Percentiles rank a stretch among this genome's conserved stretches.
Evolutionary conservation across 2,888 invertebrate species (phyloP).

Genomic region (Lepidocyrtinus sp.): DNA sequence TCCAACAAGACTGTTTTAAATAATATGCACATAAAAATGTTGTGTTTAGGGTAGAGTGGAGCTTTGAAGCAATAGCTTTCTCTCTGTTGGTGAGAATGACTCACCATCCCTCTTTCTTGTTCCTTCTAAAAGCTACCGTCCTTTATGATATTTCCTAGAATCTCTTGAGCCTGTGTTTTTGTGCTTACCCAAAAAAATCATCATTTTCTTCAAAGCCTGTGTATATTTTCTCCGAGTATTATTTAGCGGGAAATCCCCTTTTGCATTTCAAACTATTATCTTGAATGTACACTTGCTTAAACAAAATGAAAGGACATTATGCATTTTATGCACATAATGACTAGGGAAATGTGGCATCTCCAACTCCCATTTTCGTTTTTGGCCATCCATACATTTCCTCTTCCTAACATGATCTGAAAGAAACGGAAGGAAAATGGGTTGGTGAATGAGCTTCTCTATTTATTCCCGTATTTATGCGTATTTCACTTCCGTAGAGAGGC

Average conservation of each 20-base stretch:
- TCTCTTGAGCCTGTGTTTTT: no score
- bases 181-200: neutral
- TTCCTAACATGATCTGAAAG: neutral
- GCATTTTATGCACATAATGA: slow-evolving; percentile 59
- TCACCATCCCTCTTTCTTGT: neutral
- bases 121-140: neutral
- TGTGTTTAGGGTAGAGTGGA: no score
- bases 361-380: slow-evolving; percentile 18
- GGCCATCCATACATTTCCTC: neutral
- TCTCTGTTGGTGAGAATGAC: neutral
- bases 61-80: no score
- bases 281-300: slow-evolving; percentile 54
- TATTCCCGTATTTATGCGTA: no score
- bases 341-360: slow-evolving; percentile 55
- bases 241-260: slow-evolving; percentile 6
- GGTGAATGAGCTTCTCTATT: neutral
- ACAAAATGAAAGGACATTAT: slow-evolving; percentile 59
- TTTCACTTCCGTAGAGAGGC: no score
- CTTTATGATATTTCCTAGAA: no score
- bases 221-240: neutral
- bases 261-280: slow-evolving; percentile 37
- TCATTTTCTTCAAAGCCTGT: slow-evolving; percentile 2
- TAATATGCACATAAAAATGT: slow-evolving; percentile 2
- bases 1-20: no score
- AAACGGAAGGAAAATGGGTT: neutral